Evolutionary conservation across 2,888 invertebrate species (phyloP), one percentile per base, ranked within the genome.

Genomic region (Drosophila mercatorum): DNA sequence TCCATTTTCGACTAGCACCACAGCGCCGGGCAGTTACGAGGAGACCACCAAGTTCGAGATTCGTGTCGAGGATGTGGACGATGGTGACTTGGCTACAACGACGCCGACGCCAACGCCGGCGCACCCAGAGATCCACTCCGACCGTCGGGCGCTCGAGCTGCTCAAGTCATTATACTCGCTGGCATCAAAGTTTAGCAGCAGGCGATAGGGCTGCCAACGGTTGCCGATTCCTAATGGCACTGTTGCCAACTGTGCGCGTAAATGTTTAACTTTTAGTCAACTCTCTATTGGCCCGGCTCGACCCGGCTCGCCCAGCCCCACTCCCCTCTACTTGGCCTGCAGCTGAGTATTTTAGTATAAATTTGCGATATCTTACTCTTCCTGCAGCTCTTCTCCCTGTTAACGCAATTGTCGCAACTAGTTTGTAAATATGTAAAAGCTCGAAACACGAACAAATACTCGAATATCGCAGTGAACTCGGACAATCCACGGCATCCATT

Each of bases 111-210:
- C 64, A 5, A 47, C 55, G 46, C 46, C 65, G 36, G 47, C 60
- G 28, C 68, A 67, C 11, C 55, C 51, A 36, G 87, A 75, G 73
- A 68, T 75, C 71, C 93, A 94, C 60, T 95, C 97, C 14, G 97
- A 97, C 88, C 95, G 95, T 28, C 94, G 97, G 92, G 97, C 97
- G 14, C 93, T 97, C 84, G 97, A 97, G 93, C 93, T 97, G 81
- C 94, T 97, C 90, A 95, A 96, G 93, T 97, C 97, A 75, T 94
- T 97, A 66, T 97, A 97, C 93, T 95, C 96, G 74, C 95, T 97
- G 91, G 97, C 97, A 65, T 96, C 97, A 26, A 95, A 95, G 93
- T 97, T 97, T 66, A 90, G 89, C 95, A 96, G 96, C 85, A 94
- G 94, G 93, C 94, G 93, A 91, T 92, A 87, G 84, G 67, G 61